Conservation (phyloP, 2,113 vertebrate species). For the Tautogolabrus adspersus region DNA sequence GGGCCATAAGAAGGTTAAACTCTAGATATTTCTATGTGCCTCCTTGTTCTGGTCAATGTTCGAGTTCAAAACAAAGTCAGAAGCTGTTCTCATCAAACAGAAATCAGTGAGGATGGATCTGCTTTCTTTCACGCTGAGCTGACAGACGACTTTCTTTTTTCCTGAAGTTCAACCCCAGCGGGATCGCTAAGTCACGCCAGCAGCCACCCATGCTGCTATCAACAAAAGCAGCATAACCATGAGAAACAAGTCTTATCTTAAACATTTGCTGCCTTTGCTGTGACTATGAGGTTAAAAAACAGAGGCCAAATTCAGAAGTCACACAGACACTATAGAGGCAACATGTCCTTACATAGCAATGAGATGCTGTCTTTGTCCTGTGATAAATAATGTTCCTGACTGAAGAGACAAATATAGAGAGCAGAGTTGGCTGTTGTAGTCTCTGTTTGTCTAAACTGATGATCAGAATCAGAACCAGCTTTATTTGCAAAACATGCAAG, state of each 20-base stretch:
- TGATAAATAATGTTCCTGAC: neutral
- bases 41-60: conserved; percentile 56
- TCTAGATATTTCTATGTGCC: conserved; percentile 37
- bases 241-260: conserved; percentile 17
- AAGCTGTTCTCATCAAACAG: conserved; percentile 61
- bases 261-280: neutral
- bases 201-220: neutral
- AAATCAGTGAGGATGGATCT: conserved; percentile 62
- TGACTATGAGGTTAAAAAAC: conserved; percentile 21
- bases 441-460: neutral
- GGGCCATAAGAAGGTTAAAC: neutral
- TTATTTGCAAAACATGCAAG: no score
- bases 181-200: conserved; percentile 24
- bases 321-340: neutral
- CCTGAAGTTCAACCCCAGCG: conserved; percentile 10
- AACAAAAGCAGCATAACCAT: neutral
- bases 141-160: conserved; percentile 36
- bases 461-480: no score
- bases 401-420: conserved; percentile 1
- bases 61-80: conserved; percentile 35
- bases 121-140: conserved; percentile 67
- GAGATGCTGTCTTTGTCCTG: neutral
- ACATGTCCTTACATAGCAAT: conserved; percentile 44
- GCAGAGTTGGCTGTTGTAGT: neutral
- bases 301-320: neutral